Evolutionary conservation across 2,113 vertebrate species (phyloP).

Genomic region (Antigone vipio): DNA sequence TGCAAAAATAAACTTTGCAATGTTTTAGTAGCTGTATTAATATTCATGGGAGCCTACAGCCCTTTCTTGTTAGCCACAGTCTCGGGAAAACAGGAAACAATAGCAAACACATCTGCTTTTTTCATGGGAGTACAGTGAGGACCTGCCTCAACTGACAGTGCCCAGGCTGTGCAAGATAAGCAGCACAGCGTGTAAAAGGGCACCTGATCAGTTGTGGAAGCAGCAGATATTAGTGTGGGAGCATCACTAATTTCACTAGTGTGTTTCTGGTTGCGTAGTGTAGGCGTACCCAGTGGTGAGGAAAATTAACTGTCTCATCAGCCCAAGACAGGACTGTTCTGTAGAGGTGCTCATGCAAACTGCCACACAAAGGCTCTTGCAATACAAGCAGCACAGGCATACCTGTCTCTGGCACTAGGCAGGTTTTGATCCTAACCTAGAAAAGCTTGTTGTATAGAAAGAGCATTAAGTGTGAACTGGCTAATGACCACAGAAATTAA

Average conservation of each 20-base stretch:
- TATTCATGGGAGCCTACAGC: neutral
- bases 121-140: neutral
- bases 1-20: neutral
- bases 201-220: neutral
- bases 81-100: neutral
- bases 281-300: neutral
- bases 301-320: neutral
- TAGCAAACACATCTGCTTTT: neutral
- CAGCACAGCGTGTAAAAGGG: neutral
- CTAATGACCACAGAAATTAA: neutral
- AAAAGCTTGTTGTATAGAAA: neutral
- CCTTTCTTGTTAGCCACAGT: neutral
- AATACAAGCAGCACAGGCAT: fast-evolving
- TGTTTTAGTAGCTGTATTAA: neutral
- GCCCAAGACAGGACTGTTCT: neutral
- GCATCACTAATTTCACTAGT: neutral
- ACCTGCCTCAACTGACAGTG: neutral
- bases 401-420: neutral
- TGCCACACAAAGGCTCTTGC: neutral
- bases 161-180: neutral
- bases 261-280: neutral
- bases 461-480: neutral
- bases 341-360: neutral
- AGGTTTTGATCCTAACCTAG: neutral
- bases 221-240: neutral